These are phyloP conservation scores for Erebia ligea DNA, from an alignment of 2,888 invertebrate genomes.

Conservation along the genomic window DNA sequence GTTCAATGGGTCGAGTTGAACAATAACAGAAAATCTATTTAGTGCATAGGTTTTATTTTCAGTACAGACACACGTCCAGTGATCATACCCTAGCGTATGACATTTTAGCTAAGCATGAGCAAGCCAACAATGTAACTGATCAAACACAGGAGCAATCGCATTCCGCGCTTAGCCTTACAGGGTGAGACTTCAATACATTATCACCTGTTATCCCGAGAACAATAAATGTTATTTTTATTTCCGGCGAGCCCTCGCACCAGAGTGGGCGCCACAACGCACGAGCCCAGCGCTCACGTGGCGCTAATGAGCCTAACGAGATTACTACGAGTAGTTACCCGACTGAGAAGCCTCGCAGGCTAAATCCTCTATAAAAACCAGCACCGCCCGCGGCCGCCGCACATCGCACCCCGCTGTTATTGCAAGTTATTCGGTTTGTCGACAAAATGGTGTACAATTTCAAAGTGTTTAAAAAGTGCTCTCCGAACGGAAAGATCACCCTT, in stretches of 20 bases:
- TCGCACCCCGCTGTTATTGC: constrained; percentile 24
- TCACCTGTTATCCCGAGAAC: neutral
- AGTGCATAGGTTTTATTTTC: no score
- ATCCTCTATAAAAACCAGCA: constrained; percentile 65
- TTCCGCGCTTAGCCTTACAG: neutral
- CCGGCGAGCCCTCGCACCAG: neutral
- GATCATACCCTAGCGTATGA: neutral
- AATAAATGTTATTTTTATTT: neutral
- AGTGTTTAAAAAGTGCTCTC: constrained; percentile 95
- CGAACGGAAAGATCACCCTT: constrained; percentile 93
- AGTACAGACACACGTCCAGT: neutral
- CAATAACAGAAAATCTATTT: no score
- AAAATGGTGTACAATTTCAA: constrained; percentile 95
- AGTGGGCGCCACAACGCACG: constrained; percentile 17
- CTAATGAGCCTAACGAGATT: constrained; percentile 68
- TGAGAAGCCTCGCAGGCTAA: constrained; percentile 63
- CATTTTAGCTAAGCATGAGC: neutral
- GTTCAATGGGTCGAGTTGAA: no score
- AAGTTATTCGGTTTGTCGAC: constrained; percentile 14
- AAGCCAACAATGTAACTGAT: neutral
- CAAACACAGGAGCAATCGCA: neutral
- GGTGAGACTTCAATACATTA: neutral
- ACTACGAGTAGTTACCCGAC: constrained; percentile 44
- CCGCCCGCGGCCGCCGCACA: constrained; percentile 32
- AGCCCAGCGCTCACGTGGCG: constrained; percentile 47